Evolutionary conservation across 2,888 invertebrate genomes (phyloP).

Genomic region (Melieria crassipennis): DNA sequence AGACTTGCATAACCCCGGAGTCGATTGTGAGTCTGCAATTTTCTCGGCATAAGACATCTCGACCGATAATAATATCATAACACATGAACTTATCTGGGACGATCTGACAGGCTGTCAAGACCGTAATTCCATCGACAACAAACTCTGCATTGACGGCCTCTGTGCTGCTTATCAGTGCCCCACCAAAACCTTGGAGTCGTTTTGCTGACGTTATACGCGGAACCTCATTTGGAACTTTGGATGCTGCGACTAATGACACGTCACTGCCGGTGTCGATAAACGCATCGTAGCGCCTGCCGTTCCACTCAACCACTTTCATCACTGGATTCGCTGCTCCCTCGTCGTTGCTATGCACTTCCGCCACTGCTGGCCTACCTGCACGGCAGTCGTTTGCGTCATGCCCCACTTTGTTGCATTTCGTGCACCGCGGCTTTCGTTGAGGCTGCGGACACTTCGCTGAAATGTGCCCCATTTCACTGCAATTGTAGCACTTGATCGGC

Average conservation of each 20-base stretch:
- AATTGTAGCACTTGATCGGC: slow-evolving; percentile 37
- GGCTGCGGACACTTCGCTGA: slow-evolving; percentile 30
- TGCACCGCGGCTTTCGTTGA: slow-evolving; percentile 27
- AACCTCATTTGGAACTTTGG: neutral
- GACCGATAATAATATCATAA: slow-evolving; percentile 31
- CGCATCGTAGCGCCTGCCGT: slow-evolving; percentile 1
- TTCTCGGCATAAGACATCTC: slow-evolving; percentile 35
- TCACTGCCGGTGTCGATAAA: slow-evolving; percentile 14
- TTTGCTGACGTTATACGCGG: slow-evolving; percentile 7
- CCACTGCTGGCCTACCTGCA: neutral
- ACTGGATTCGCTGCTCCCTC: neutral
- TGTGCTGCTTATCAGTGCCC: slow-evolving; percentile 20
- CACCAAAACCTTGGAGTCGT: slow-evolving; percentile 36
- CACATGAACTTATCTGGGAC: slow-evolving; percentile 36
- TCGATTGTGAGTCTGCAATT: slow-evolving; percentile 30
- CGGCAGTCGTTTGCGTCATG: slow-evolving; percentile 37
- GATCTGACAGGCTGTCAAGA: slow-evolving; percentile 29
- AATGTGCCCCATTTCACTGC: slow-evolving; percentile 36
- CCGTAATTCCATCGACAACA: slow-evolving; percentile 6
- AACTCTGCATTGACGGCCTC: slow-evolving; percentile 9
- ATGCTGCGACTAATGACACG: slow-evolving; percentile 8
- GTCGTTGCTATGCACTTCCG: slow-evolving; percentile 1
- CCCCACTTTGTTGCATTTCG: slow-evolving; percentile 30
- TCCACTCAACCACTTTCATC: slow-evolving; percentile 5
- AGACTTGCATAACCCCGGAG: slow-evolving; percentile 35